Conservation (phyloP, 2,888 invertebrate genomes). For the Diaprepes abbreviatus region DNA sequence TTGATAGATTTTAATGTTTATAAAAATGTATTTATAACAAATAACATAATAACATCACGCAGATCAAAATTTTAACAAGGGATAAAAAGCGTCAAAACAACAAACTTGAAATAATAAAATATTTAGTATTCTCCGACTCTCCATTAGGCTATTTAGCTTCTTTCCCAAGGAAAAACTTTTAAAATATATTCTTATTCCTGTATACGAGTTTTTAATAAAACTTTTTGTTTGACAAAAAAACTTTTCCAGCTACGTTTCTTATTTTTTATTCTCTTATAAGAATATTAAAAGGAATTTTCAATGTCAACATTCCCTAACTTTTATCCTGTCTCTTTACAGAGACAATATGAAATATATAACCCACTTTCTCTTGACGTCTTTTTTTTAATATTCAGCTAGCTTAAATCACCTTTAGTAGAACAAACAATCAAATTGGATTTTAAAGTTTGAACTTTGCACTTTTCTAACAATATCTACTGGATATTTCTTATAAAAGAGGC, state of each 20-base stretch:
- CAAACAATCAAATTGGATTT: no score
- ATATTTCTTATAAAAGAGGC: no score
- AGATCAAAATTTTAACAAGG: no score
- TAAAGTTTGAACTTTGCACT: no score
- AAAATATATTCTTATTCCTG: not conserved
- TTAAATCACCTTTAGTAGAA: slow-evolving; percentile 3
- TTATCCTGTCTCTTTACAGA: not conserved
- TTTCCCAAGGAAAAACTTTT: not conserved
- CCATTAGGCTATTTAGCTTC: not conserved
- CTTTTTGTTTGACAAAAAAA: not conserved
- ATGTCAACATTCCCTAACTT: slow-evolving; percentile 6
- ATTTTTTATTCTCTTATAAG: not conserved
- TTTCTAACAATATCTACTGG: no score
- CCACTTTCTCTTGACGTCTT: not conserved
- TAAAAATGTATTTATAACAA: no score
- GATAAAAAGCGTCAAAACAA: no score
- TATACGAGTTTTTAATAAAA: not conserved
- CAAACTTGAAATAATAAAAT: not conserved
- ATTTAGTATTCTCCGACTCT: no score
- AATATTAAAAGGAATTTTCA: slow-evolving; percentile 11
- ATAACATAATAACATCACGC: no score
- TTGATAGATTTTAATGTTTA: no score
- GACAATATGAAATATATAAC: slow-evolving; percentile 5
- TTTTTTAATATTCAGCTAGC: not conserved
- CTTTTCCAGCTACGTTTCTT: not conserved